Base-by-base conservation (phyloP, 1,140 invertebrate genomes). In the Octopus bimaculoides region DNA sequence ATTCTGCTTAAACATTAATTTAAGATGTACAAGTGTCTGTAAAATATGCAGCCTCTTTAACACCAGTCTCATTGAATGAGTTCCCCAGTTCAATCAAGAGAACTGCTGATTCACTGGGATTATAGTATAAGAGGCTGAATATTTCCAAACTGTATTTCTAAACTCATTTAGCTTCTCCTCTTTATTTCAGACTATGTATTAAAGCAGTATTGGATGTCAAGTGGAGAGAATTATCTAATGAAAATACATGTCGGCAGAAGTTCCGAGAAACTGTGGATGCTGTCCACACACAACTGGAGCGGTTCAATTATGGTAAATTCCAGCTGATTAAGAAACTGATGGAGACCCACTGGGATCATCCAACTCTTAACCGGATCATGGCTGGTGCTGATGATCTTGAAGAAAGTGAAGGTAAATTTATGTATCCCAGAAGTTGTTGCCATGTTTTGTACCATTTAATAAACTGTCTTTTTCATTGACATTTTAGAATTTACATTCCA, bases 171-270 rank as follows among this genome's bases (percentile, higher is more conserved):
- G 26, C 6, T n/a, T 71, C 26, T 71, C 9, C n/a, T 20, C n/a
- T 20, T 52, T 71, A 17, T 84, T 77, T 20, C 74, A 87, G 86
- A 79, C 81, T 85, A 76, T 86, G 86, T 83, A 82, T 84, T 66
- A 84, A 84, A 75, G 79, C 83, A 41, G 84, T 87, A 52, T 78
- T 87, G 69, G 83, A 85, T 79, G 84, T 87, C 54, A 83, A 87
- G 78, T 87, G 84, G 84, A 83, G 84, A 74, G 83, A 87, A 56
- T 73, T 87, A 20, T 83, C 84, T 6, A 83, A 85, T 66, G 82
- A 85, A 12, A 82, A 83, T 54, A 77, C 83, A 20, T 77, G 83
- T 66, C 83, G 83, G 26, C 81, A 84, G 73, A 86, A 85, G 66
- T 85, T 87, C 61, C 73, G 81, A 6, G 81, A 79, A 10, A 85